phyloP scores from a whole-genome alignment of 1,140 invertebrate genomes.

The Papilio machaon region DNA sequence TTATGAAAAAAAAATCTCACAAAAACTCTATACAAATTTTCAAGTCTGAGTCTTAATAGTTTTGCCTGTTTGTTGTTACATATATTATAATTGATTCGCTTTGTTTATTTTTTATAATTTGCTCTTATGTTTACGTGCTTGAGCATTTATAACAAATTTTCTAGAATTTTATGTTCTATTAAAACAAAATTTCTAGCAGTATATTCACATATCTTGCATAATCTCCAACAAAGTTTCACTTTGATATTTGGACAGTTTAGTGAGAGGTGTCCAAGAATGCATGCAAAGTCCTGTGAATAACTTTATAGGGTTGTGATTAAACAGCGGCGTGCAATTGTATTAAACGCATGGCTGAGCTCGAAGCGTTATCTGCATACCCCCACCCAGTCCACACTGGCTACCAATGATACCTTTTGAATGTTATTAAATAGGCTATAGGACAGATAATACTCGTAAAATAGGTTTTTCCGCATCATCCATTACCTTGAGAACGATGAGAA shows the following conservation, averaged over 20 bases:
- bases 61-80: too few relatives aligned
- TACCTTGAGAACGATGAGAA: not conserved
- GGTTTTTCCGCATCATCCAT: slow-evolving; percentile 6
- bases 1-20: too few relatives aligned
- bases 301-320: slow-evolving; percentile 21
- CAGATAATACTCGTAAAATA: slow-evolving; percentile 4
- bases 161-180: too few relatives aligned
- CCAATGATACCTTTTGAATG: slow-evolving; percentile 6
- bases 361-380: not conserved
- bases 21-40: too few relatives aligned
- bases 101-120: too few relatives aligned
- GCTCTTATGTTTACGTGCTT: too few relatives aligned
- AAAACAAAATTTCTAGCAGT: not conserved
- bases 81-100: too few relatives aligned
- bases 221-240: slow-evolving; percentile 5
- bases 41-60: too few relatives aligned
- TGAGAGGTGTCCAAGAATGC: not conserved
- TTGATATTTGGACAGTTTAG: not conserved
- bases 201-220: not conserved
- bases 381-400: slow-evolving; percentile 13
- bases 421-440: slow-evolving; percentile 5
- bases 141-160: too few relatives aligned
- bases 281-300: not conserved
- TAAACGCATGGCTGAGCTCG: not conserved
- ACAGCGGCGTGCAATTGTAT: slow-evolving; percentile 16